These are phyloP conservation scores for Ochropleura plecta DNA, from an alignment of 2,888 invertebrate species.

Conservation along the genomic window DNA sequence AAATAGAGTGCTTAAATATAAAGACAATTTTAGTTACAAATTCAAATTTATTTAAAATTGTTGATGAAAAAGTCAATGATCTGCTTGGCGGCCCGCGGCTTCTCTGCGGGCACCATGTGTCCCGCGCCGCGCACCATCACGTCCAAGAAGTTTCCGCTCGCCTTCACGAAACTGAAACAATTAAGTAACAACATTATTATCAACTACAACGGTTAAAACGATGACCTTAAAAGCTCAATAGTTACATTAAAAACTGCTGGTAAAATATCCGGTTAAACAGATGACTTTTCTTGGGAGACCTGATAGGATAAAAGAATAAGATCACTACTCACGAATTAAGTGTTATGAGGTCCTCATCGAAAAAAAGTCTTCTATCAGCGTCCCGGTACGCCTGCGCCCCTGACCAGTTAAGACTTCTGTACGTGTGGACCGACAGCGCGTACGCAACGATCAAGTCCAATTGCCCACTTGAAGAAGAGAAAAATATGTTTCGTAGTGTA, in stretches of 20 bases:
- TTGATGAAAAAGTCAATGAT: conserved; percentile 56
- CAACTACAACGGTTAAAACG: too few species aligned
- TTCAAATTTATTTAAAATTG: conserved; percentile 48
- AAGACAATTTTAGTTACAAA: not conserved
- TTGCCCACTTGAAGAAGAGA: conserved; percentile 47
- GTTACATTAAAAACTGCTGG: too few species aligned
- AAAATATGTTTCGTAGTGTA: not conserved
- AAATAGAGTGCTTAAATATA: too few species aligned
- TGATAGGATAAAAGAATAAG: not conserved
- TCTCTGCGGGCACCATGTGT: conserved; percentile 85
- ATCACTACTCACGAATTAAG: conserved; percentile 47
- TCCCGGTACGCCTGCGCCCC: conserved; percentile 49
- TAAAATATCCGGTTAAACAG: too few species aligned
- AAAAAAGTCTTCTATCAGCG: conserved; percentile 29
- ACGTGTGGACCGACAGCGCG: conserved; percentile 54
- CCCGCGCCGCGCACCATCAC: conserved; percentile 88
- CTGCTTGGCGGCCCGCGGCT: conserved; percentile 82
- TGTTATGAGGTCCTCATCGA: not conserved
- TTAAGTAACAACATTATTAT: too few species aligned
- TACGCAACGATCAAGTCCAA: conserved; percentile 57
- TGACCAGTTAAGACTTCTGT: conserved; percentile 54
- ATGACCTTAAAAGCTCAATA: too few species aligned
- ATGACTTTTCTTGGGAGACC: not conserved
- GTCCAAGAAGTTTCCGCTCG: conserved; percentile 77
- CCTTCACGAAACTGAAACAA: conserved; percentile 43